These are phyloP conservation scores for Anser brachyrhynchus DNA, from an alignment of 2,113 vertebrate species.

Conservation along the genomic window DNA sequence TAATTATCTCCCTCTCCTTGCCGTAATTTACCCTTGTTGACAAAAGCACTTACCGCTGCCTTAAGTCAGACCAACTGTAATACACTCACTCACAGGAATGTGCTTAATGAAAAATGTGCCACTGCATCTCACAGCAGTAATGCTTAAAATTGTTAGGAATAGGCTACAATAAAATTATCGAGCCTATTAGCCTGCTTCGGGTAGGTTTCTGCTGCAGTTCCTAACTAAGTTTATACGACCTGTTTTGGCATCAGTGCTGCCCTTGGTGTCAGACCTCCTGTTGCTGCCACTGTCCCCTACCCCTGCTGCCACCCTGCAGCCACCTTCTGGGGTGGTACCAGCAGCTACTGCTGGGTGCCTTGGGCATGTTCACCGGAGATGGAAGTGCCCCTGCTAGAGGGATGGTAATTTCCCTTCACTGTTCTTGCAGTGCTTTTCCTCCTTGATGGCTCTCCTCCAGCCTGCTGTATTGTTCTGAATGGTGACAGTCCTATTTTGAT, in stretches of 20 bases:
- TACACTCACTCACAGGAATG: neutral
- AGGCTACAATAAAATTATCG: neutral
- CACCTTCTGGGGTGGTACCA: neutral
- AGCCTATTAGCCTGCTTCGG: neutral
- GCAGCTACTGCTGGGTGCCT: too few species aligned
- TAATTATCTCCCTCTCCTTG: conserved; percentile 17
- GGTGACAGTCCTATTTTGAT: neutral
- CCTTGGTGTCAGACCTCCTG: neutral
- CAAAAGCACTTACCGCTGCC: conserved; percentile 5
- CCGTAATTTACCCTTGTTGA: conserved; percentile 16
- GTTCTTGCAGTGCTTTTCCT: neutral
- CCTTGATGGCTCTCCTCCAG: neutral
- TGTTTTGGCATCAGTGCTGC: neutral
- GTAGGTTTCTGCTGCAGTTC: neutral
- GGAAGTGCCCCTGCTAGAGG: neutral
- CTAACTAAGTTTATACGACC: neutral
- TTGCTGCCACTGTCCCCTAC: neutral
- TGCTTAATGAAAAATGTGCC: neutral
- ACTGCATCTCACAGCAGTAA: neutral
- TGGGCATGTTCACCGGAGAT: neutral
- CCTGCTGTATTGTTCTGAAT: neutral
- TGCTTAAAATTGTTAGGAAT: neutral
- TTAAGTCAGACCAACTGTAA: conserved; percentile 28
- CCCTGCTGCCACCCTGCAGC: neutral
- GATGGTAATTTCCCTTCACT: neutral